A percentile compares a stretch with the other conserved stretches of the same genome.
phyloP scores from a whole-genome alignment of 2,113 vertebrate species.

The Heterocephalus glaber region DNA sequence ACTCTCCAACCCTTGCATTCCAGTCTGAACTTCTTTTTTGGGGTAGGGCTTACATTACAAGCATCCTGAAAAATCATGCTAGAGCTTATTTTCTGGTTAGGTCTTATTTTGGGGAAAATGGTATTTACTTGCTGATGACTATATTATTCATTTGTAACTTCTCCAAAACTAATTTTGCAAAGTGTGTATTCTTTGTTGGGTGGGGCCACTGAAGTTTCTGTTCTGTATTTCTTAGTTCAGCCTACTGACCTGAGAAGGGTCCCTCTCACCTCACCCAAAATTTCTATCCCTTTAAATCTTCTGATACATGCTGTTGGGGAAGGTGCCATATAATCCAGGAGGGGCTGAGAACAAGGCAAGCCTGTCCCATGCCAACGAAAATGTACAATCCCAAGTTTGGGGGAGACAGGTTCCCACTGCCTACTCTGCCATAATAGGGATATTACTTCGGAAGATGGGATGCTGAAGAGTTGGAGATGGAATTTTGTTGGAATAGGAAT shows the following conservation, averaged over 20 bases:
- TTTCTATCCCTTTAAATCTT: constrained; percentile 7
- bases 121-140: neutral
- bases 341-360: neutral
- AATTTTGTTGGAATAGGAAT: neutral
- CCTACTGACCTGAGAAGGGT: neutral
- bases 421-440: neutral
- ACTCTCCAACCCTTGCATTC: neutral
- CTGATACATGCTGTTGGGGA: neutral
- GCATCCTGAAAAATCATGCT: neutral
- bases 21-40: neutral
- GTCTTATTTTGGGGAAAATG: neutral
- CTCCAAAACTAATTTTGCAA: neutral
- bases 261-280: neutral
- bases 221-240: neutral
- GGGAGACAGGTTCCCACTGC: neutral
- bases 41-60: neutral
- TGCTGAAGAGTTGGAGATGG: neutral
- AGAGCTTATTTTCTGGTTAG: neutral
- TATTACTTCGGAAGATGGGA: neutral
- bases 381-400: neutral
- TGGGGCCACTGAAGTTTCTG: neutral
- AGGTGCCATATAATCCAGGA: neutral
- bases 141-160: neutral
- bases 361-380: neutral
- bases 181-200: neutral